Conservation (phyloP, 2,113 vertebrate species). For the Tretioscincus oriximinensis region DNA sequence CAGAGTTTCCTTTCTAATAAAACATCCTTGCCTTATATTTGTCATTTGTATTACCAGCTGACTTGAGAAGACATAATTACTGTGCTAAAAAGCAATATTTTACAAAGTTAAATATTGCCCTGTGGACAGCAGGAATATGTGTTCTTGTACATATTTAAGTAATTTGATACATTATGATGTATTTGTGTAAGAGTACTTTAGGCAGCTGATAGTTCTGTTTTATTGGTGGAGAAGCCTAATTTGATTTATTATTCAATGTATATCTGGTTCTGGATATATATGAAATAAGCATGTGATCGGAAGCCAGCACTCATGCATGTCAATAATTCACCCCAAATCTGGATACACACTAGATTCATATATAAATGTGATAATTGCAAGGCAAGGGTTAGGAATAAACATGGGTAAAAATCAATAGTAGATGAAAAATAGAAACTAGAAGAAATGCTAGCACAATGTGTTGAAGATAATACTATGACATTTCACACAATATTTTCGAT, state of each 20-base stretch:
- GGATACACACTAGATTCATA: not conserved
- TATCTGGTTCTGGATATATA: not conserved
- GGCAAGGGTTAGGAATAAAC: not conserved
- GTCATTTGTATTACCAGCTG: constrained; percentile 52
- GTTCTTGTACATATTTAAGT: too few species aligned
- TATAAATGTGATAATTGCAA: not conserved
- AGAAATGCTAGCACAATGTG: not conserved
- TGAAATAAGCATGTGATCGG: not conserved
- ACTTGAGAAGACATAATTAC: constrained; percentile 61
- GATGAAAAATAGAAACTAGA: not conserved
- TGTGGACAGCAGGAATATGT: not conserved
- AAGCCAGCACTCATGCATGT: not conserved
- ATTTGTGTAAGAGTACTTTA: not conserved
- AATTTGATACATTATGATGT: not conserved
- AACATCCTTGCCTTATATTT: constrained; percentile 59
- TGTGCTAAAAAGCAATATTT: constrained; percentile 34
- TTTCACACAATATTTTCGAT: not conserved
- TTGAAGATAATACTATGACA: not conserved
- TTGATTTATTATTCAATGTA: not conserved
- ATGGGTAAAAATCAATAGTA: not conserved
- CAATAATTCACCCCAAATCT: not conserved
- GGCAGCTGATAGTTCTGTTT: not conserved
- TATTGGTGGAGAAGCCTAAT: not conserved
- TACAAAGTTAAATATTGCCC: not conserved
- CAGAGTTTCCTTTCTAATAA: constrained; percentile 49